Evolutionary conservation across 2,113 vertebrate genomes (phyloP), one percentile per base, ranked within the genome.

Genomic region (Helogale parvula): DNA sequence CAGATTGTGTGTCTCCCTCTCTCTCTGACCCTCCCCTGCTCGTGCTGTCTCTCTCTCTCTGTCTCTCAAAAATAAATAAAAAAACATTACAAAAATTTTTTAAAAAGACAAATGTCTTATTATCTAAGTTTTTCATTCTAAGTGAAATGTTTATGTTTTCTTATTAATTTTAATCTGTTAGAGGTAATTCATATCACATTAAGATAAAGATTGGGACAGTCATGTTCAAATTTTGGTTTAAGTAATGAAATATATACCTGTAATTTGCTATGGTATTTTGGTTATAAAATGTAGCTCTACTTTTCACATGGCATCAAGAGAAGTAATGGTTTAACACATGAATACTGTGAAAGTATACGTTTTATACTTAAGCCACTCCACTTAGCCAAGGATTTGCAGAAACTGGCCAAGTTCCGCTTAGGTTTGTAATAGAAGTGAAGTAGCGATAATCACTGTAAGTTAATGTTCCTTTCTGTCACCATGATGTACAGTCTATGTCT

Each of bases 351-450:
- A 96, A 77, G 31, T 74, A 5, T 90, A 74, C 45, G 47, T 76
- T 76, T 80, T 79, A 47, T 45, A 79, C 2, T 17, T 90, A 93
- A 87, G 10, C 76, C 47, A 69, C 14, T 91, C 68, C 33, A 68
- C 11, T 41, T 17, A 90, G 31, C 52, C 50, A 95, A 68, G 8
- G 50, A 87, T 94, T 92, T 85, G 25, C n/a, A 41, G 93, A 79
- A 88, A 83, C 6, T 84, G 82, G 29, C 23, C 47, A 81, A 71
- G n/a, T 84, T 97, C 81, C 81, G 1, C 10, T 91, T 90, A n/a
- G 66, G 33, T 12, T 94, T 82, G 3, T 90, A 66, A 85, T 88
- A 81, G 25, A 82, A 93, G 79, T 97, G n/a, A 97, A 98, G 83
- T 50, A 93, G 31, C 31, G 91, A 45, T 65, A 84, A 45, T 17